Evolutionary conservation across 1,140 invertebrate species (phyloP).

Genomic region (Bombus waltoni): DNA sequence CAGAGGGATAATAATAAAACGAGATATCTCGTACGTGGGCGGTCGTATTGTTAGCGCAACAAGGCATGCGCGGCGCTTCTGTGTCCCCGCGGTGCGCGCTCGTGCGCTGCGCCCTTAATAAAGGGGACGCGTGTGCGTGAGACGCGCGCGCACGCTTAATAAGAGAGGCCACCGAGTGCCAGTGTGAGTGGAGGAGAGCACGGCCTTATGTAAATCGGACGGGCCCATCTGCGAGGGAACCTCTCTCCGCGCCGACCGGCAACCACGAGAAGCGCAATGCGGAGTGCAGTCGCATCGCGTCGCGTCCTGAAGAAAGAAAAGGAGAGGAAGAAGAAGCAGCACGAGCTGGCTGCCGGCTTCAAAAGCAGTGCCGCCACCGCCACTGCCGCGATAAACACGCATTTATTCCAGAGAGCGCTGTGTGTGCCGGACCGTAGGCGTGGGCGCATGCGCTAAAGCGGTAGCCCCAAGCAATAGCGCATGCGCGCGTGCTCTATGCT

Average conservation of each 20-base stretch:
- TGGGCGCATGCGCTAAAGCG: conserved; percentile 56
- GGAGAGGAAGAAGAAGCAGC: conserved; percentile 43
- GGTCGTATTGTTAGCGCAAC: conserved; percentile 79
- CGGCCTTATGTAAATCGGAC: conserved; percentile 73
- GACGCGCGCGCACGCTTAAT: conserved; percentile 61
- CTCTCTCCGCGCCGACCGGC: conserved; percentile 10
- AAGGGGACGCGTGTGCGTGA: conserved; percentile 66
- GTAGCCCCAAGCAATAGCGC: conserved; percentile 51
- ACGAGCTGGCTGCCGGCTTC: conserved; percentile 68
- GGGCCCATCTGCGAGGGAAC: conserved; percentile 64
- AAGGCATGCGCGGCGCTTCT: conserved; percentile 79
- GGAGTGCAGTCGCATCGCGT: not conserved
- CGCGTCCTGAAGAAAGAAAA: not conserved
- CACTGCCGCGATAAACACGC: conserved; percentile 78
- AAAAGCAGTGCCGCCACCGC: conserved; percentile 76
- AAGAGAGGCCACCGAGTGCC: conserved; percentile 59
- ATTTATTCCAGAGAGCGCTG: conserved; percentile 76
- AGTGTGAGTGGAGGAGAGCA: conserved; percentile 48
- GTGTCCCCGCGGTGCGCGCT: conserved; percentile 69
- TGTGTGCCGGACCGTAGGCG: conserved; percentile 42
- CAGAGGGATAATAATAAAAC: conserved; percentile 74
- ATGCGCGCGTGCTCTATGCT: conserved; percentile 55
- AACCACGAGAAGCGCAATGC: not conserved
- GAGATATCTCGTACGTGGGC: conserved; percentile 79
- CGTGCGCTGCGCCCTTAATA: conserved; percentile 71